Evolutionary conservation across 1,140 invertebrate species (phyloP), one percentile per base, ranked within the genome.

Genomic region (Euura lappo): DNA sequence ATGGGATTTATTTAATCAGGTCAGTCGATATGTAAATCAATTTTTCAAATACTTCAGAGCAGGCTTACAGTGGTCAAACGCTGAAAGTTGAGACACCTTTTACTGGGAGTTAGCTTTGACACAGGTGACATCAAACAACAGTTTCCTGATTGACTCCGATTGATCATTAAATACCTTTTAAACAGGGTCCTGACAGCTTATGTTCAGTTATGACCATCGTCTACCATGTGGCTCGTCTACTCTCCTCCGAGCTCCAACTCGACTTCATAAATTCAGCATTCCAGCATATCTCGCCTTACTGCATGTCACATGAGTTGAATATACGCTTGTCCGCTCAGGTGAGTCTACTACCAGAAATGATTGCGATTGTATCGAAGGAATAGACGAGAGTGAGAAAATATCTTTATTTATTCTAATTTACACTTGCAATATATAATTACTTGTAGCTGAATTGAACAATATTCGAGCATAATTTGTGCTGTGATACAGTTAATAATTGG

Each of bases 291-390:
- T 78, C 93, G 11, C 91, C 92, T 1, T 93, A 91, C 82, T 93
- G 92, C 65, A 95, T 96, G 92, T 93, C 92, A 2, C 93, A 96
- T 72, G 90, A 96, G 80, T 97, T 95, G 82, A 93, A 92, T 77
- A 89, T 93, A 13, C 89, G 96, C 70, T 84, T 96, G 3, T 91
- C 93, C 83, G 92, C 94, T 45, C 94, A 97, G 83, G 90, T 71
- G 82, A 6, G 78, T 83, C 28, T 28, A 28, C 70, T 81, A 86
- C 51, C 70, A 83, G 5, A 78, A 83, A 77, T 71, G 87, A 6
- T 77, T 85, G 71, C 75, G 82, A 68, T 47, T 80, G 3, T 77
- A 79, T 65, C 65, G 78, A 65, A 69, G 28, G 1, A 28, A 28
- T 28, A 28, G 28, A 28, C 28, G 28, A 28, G 28, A 28, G 28